These are phyloP conservation scores for Erebia aethiops DNA, from an alignment of 2,888 invertebrate species.

Conservation along the genomic window DNA sequence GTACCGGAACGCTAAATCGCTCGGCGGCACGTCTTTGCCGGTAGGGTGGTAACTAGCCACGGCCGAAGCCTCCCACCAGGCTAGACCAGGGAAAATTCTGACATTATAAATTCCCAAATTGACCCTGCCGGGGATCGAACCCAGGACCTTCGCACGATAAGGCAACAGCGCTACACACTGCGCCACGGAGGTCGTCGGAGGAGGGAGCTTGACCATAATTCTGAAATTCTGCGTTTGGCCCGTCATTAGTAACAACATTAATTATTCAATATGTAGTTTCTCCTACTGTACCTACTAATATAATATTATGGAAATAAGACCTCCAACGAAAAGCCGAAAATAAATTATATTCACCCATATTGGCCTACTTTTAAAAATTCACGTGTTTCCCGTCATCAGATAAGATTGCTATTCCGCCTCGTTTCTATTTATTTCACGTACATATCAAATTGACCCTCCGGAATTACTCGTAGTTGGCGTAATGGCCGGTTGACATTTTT, in stretches of 20 bases:
- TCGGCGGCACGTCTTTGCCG: too few species aligned
- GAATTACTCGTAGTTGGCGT: constrained; percentile 22
- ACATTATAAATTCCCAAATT: too few species aligned
- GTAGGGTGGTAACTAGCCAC: too few species aligned
- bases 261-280: not conserved
- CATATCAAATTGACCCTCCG: constrained; percentile 37
- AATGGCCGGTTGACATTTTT: not conserved
- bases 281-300: not conserved
- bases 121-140: too few species aligned
- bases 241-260: not conserved
- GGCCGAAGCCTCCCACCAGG: too few species aligned
- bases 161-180: too few species aligned
- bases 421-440: constrained; percentile 41
- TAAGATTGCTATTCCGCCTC: constrained; percentile 63
- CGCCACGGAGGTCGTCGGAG: too few species aligned
- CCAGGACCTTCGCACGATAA: too few species aligned
- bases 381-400: constrained; percentile 68
- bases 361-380: constrained; percentile 73
- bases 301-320: not conserved
- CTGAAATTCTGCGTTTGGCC: not conserved
- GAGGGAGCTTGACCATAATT: too few species aligned
- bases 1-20: too few species aligned
- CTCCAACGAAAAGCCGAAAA: constrained; percentile 13
- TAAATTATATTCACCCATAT: constrained; percentile 52
- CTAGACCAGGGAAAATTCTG: too few species aligned